Evolutionary conservation across 2,797 vertebrate genomes (phyloP).

Genomic region (Mallotus villosus): DNA sequence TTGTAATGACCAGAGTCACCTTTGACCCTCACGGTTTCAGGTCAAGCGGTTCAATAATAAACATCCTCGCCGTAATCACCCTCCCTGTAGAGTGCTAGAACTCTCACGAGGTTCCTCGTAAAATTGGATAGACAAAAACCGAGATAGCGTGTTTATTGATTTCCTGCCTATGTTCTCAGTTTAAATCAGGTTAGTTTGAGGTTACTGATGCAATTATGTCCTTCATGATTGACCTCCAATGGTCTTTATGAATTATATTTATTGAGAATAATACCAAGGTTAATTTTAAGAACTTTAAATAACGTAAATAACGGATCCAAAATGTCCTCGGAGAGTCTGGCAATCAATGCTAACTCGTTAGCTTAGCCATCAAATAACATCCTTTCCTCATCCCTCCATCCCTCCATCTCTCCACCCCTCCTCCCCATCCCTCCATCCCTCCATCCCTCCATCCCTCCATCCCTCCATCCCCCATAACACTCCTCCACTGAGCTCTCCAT

Average conservation of each 20-base stretch:
- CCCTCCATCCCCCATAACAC: not conserved
- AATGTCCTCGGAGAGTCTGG: slow-evolving; percentile 34
- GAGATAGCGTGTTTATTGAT: not conserved
- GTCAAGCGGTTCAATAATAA: not conserved
- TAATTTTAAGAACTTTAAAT: slow-evolving; percentile 18
- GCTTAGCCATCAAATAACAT: slow-evolving; percentile 13
- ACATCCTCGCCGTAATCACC: not conserved
- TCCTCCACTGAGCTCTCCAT: not conserved
- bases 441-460: slow-evolving; percentile 1
- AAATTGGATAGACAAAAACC: not conserved
- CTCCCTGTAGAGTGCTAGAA: not conserved
- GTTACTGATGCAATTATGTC: too few species aligned
- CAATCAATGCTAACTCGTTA: slow-evolving; percentile 36
- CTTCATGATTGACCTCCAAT: not conserved
- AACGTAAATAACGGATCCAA: slow-evolving; percentile 47
- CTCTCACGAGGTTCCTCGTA: too few species aligned
- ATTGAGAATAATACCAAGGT: too few species aligned
- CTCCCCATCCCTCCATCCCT: not conserved
- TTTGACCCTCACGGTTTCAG: not conserved
- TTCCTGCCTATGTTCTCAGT: not conserved
- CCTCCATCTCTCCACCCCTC: too few species aligned
- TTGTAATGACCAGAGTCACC: not conserved
- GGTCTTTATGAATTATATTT: too few species aligned
- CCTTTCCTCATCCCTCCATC: not conserved
- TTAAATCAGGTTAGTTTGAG: not conserved